Percentiles rank a stretch among this genome's conserved stretches.
phyloP scores from a whole-genome alignment of 23 tunicate species.

The Aplidium turbinatum region DNA sequence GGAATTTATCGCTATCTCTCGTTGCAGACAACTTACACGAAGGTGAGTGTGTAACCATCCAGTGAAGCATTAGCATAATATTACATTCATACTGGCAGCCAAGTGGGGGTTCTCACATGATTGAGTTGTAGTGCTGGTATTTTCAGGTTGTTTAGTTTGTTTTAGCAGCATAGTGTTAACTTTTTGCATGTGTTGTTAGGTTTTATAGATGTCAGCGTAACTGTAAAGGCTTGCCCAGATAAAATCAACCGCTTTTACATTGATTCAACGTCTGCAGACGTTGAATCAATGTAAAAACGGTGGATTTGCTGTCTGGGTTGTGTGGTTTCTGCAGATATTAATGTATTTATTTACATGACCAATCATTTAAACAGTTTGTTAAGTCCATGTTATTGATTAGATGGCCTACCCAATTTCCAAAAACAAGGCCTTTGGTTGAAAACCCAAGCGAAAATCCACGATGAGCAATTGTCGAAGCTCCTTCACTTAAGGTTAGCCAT shows the following conservation, averaged over 20 bases:
- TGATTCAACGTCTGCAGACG: too few relatives aligned
- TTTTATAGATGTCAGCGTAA: background rate
- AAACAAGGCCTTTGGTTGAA: slow-evolving; percentile 23
- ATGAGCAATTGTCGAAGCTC: slow-evolving; percentile 16
- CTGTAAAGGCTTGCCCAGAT: background rate
- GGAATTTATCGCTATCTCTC: slow-evolving; percentile 17
- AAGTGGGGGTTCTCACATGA: too few relatives aligned
- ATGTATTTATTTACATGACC: too few relatives aligned
- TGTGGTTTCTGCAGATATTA: too few relatives aligned
- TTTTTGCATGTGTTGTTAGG: too few relatives aligned
- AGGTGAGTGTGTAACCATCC: too few relatives aligned
- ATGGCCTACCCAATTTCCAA: slow-evolving; percentile 33
- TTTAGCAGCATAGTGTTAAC: background rate
- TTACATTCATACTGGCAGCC: too few relatives aligned
- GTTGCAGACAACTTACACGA: slow-evolving; percentile 39
- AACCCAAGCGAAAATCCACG: slow-evolving; percentile 7
- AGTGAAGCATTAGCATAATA: too few relatives aligned
- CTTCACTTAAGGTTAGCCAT: background rate
- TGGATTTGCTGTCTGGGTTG: too few relatives aligned
- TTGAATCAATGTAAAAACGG: too few relatives aligned
- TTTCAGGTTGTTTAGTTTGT: background rate
- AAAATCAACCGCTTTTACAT: too few relatives aligned
- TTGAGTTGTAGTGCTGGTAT: too few relatives aligned
- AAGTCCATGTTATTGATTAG: background rate
- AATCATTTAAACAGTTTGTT: background rate